Evolutionary conservation across 64 coral and sea anemone species (phyloP).

Genomic region (Orbicella faveolata): DNA sequence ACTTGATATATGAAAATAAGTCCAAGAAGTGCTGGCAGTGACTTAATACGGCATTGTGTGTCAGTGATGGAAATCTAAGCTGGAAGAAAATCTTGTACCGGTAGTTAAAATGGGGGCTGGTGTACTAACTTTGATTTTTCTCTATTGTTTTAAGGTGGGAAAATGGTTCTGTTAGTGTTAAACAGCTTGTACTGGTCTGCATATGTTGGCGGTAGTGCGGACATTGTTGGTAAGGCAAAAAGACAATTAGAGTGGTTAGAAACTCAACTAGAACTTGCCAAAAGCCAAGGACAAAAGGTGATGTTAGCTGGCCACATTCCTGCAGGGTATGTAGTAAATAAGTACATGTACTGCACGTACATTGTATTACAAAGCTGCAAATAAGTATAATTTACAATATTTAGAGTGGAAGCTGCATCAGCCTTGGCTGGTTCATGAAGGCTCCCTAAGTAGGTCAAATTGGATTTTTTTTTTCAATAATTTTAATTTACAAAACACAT

Average conservation of each 20-base stretch:
- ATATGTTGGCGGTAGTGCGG: neutral
- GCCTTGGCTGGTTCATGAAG: too few species aligned
- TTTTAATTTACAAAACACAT: too few species aligned
- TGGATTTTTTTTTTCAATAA: too few species aligned
- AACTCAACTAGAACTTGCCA: conserved; percentile 51
- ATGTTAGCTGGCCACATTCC: conserved; percentile 69
- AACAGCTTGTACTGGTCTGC: conserved; percentile 72
- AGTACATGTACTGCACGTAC: neutral
- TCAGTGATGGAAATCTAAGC: too few species aligned
- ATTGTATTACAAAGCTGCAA: neutral
- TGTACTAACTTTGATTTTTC: too few species aligned
- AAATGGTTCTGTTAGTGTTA: conserved; percentile 51
- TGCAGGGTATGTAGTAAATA: conserved; percentile 49
- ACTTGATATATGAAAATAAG: too few species aligned
- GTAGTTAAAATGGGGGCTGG: too few species aligned
- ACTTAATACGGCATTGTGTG: too few species aligned
- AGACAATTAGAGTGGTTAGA: conserved; percentile 58
- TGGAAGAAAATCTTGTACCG: too few species aligned
- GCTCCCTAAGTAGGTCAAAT: too few species aligned
- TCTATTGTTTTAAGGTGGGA: conserved; percentile 46
- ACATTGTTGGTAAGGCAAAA: conserved; percentile 32
- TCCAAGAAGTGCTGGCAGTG: too few species aligned
- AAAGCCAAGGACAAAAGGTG: conserved; percentile 36
- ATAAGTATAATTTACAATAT: too few species aligned
- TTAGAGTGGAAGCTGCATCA: neutral